Evolutionary conservation across 1,140 invertebrate species (phyloP).

Genomic region (Drosophila baimaii): DNA sequence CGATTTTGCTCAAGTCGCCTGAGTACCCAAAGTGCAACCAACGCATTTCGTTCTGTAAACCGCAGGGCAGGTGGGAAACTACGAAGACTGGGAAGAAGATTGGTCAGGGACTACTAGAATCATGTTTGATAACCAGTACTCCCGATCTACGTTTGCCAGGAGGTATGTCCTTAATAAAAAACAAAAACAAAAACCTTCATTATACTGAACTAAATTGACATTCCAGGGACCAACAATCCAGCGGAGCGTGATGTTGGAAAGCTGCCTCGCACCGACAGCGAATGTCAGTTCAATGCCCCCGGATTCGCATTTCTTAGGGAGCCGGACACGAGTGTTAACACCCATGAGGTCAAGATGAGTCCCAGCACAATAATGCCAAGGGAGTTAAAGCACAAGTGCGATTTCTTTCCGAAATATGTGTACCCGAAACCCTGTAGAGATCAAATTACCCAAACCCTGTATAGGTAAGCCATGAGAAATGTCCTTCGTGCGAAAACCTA

Average conservation of each 20-base stretch:
- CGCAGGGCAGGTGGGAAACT: neutral
- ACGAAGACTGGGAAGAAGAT: conserved; percentile 30
- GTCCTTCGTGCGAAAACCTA: neutral
- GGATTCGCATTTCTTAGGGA: conserved; percentile 50
- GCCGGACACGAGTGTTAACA: conserved; percentile 23
- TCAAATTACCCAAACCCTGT: conserved; percentile 71
- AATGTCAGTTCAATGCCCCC: conserved; percentile 58
- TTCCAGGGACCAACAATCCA: conserved; percentile 62
- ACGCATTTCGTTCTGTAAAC: conserved; percentile 45
- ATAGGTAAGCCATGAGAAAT: conserved; percentile 45
- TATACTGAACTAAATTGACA: no score
- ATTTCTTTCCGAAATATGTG: conserved; percentile 54
- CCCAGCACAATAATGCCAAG: conserved; percentile 19
- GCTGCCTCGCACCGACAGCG: conserved; percentile 64
- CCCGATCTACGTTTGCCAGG: conserved; percentile 23
- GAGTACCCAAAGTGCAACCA: conserved; percentile 16
- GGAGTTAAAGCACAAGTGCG: conserved; percentile 52
- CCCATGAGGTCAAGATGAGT: conserved; percentile 56
- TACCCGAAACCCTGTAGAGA: conserved; percentile 52
- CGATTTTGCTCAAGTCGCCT: neutral
- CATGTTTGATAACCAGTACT: conserved; percentile 54
- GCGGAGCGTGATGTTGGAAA: conserved; percentile 41
- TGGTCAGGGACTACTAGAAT: conserved; percentile 30
- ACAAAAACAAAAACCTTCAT: neutral
- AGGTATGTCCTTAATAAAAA: conserved; percentile 22